phyloP scores from a whole-genome alignment of 2,888 invertebrate genomes.

The Polydrusus tereticollis region DNA sequence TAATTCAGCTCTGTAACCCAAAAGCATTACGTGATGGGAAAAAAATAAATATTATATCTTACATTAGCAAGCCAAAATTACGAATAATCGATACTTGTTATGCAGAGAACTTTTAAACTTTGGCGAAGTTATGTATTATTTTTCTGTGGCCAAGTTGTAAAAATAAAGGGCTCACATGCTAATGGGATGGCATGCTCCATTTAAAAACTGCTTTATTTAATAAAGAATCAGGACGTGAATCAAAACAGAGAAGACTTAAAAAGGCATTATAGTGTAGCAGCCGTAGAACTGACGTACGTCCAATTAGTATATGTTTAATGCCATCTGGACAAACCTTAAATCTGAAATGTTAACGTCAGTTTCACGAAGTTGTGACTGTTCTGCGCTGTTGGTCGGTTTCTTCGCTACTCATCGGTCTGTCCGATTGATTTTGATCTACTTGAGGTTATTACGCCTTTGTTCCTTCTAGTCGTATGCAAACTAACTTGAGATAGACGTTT shows the following conservation, averaged over 20 bases:
- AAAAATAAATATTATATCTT: too few species aligned
- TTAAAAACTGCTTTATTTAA: background rate
- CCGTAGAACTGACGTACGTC: slow-evolving; percentile 65
- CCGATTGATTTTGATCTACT: slow-evolving; percentile 65
- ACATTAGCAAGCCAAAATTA: too few species aligned
- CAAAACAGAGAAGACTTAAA: slow-evolving; percentile 62
- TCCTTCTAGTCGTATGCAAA: slow-evolving; percentile 63
- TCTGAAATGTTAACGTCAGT: slow-evolving; percentile 58
- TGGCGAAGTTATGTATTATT: too few species aligned
- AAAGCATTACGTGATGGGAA: too few species aligned
- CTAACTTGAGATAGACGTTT: slow-evolving; percentile 50
- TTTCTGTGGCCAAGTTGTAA: too few species aligned
- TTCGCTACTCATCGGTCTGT: slow-evolving; percentile 49
- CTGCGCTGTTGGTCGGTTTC: slow-evolving; percentile 49
- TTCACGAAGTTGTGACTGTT: slow-evolving; percentile 45
- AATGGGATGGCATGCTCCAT: background rate
- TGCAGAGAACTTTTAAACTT: too few species aligned
- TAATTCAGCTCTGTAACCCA: too few species aligned
- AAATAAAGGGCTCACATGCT: too few species aligned
- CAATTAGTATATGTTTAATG: slow-evolving; percentile 67
- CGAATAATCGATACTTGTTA: too few species aligned
- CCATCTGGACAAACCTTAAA: slow-evolving; percentile 63
- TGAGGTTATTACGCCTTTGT: slow-evolving; percentile 62
- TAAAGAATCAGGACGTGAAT: slow-evolving; percentile 53
- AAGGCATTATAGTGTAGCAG: slow-evolving; percentile 57